Conservation (phyloP, 2,888 invertebrate species). For the Vanessa cardui region DNA sequence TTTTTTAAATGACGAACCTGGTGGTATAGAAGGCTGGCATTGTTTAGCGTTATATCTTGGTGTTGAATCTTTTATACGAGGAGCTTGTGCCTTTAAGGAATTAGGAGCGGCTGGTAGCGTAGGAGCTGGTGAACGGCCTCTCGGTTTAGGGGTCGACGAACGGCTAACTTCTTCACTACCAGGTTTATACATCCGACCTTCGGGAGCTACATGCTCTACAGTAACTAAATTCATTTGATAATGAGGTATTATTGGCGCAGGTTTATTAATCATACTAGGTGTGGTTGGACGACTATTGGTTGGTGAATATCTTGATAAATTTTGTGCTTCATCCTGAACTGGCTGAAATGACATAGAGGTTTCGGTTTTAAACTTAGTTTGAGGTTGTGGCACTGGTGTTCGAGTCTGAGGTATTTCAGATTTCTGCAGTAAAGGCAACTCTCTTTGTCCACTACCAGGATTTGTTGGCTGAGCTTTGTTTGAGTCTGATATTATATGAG, state of each 20-base stretch:
- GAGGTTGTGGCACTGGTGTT: slow-evolving; percentile 49
- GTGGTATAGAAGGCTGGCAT: slow-evolving; percentile 10
- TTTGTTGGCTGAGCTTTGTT: slow-evolving; percentile 52
- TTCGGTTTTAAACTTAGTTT: slow-evolving; percentile 67
- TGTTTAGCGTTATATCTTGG: slow-evolving; percentile 53
- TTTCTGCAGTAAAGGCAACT: slow-evolving; percentile 53
- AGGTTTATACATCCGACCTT: slow-evolving; percentile 84
- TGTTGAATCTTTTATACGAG: slow-evolving; percentile 81
- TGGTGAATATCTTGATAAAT: slow-evolving; percentile 78
- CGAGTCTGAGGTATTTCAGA: slow-evolving; percentile 50
- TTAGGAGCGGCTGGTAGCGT: slow-evolving; percentile 85
- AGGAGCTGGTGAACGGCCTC: slow-evolving; percentile 87
- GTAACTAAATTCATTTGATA: slow-evolving; percentile 90
- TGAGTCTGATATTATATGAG: slow-evolving; percentile 59
- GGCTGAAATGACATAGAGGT: slow-evolving; percentile 85
- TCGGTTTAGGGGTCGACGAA: slow-evolving; percentile 85
- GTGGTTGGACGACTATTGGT: slow-evolving; percentile 84
- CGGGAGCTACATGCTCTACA: slow-evolving; percentile 84
- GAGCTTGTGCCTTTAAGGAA: slow-evolving; percentile 85
- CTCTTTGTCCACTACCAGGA: slow-evolving; percentile 62
- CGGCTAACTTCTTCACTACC: slow-evolving; percentile 83
- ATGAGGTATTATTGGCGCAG: slow-evolving; percentile 88
- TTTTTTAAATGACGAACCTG: slow-evolving; percentile 48
- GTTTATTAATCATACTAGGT: slow-evolving; percentile 88
- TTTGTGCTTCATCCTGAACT: slow-evolving; percentile 78